These are phyloP conservation scores for Nemotelus pantherinus DNA, from an alignment of 2,888 invertebrate species.

Conservation along the genomic window DNA sequence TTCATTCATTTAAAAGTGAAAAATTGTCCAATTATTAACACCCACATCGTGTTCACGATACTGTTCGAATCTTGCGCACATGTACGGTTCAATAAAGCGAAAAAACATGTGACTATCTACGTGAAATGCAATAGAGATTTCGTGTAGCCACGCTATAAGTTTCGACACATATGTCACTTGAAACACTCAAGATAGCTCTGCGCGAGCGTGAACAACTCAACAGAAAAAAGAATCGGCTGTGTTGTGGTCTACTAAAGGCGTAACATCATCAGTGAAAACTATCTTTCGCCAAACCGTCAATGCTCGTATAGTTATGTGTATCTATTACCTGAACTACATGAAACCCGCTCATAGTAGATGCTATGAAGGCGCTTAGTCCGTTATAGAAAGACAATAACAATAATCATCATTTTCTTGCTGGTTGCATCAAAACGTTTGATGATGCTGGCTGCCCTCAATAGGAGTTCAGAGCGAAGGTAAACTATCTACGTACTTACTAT, in stretches of 20 bases:
- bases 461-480: too few relatives aligned
- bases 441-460: neutral
- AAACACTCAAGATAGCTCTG: slow-evolving; percentile 31
- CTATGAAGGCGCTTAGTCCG: slow-evolving; percentile 16
- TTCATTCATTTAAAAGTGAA: slow-evolving; percentile 20
- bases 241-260: too few relatives aligned
- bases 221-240: too few relatives aligned
- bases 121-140: slow-evolving; percentile 20
- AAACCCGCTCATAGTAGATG: slow-evolving; percentile 20
- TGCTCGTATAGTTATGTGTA: neutral
- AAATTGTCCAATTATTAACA: slow-evolving; percentile 34
- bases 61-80: too few relatives aligned
- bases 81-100: too few relatives aligned
- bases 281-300: too few relatives aligned
- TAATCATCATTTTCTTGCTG: slow-evolving; percentile 13
- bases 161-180: slow-evolving; percentile 54
- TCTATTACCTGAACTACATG: slow-evolving; percentile 5
- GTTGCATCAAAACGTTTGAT: neutral
- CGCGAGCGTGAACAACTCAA: too few relatives aligned
- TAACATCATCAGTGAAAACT: too few relatives aligned
- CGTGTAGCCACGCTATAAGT: slow-evolving; percentile 55
- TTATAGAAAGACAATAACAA: slow-evolving; percentile 12
- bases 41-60: neutral
- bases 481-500: neutral
- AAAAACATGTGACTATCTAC: too few relatives aligned